Percentiles rank a stretch among this genome's conserved stretches.
phyloP scores from a whole-genome alignment of 1,140 invertebrate genomes.

The Phymastichus coffea region DNA sequence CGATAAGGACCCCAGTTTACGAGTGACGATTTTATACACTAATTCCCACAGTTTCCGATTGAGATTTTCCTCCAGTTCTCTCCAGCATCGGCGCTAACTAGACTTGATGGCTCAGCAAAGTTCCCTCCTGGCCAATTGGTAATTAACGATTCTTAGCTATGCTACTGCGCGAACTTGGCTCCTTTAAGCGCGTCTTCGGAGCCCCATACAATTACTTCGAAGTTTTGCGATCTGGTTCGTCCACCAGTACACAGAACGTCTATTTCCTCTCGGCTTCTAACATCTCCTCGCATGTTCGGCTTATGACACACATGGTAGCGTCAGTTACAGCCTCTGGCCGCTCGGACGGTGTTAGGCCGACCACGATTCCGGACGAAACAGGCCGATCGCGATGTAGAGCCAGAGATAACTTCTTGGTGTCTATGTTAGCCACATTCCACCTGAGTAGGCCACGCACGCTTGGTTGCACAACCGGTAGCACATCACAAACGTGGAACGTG shows the following conservation, averaged over 20 bases:
- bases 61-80: slow-evolving; percentile 18
- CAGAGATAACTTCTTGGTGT: background rate
- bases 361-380: no score
- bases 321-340: background rate
- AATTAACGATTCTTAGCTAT: background rate
- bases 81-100: slow-evolving; percentile 30
- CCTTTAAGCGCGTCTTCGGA: slow-evolving; percentile 8
- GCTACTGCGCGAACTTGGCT: background rate
- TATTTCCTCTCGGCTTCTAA: background rate
- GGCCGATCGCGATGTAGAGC: background rate
- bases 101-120: slow-evolving; percentile 18
- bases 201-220: slow-evolving; percentile 31
- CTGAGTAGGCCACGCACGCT: background rate
- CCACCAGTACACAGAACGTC: slow-evolving; percentile 40
- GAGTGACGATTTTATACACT: slow-evolving; percentile 30
- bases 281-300: no score
- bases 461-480: background rate
- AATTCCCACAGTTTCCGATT: slow-evolving; percentile 31
- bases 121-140: slow-evolving; percentile 15
- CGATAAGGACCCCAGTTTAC: background rate
- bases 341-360: background rate
- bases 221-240: slow-evolving; percentile 35
- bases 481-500: slow-evolving; percentile 4
- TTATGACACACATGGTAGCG: background rate
- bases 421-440: background rate